A percentile compares a stretch with the other conserved stretches of the same genome.
Evolutionary conservation across 2,888 invertebrate genomes (phyloP).

Genomic region (Drosophila diplacantha): DNA sequence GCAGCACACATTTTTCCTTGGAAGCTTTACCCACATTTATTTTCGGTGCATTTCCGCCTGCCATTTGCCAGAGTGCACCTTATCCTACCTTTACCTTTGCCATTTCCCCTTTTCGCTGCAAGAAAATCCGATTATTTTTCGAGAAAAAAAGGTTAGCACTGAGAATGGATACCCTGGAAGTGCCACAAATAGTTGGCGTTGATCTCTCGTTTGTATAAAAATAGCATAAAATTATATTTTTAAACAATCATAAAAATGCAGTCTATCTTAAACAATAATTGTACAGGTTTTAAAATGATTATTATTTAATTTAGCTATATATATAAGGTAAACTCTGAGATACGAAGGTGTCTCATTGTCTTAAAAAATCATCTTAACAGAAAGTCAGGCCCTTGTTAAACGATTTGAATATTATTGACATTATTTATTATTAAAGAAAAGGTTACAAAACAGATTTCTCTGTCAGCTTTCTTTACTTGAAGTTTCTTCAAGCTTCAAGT

Average conservation of each 20-base stretch:
- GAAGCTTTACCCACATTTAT: constrained; percentile 69
- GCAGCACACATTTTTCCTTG: constrained; percentile 55
- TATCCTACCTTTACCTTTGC: constrained; percentile 16
- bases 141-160: neutral
- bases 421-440: neutral
- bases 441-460: no score
- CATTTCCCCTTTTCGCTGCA: constrained; percentile 1
- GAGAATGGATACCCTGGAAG: neutral
- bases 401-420: neutral
- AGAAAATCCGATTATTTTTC: neutral
- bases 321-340: no score
- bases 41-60: constrained; percentile 65
- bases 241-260: no score
- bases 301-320: no score
- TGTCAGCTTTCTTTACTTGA: neutral
- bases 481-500: neutral
- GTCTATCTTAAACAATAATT: no score
- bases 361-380: neutral
- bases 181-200: neutral
- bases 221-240: no score
- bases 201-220: neutral
- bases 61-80: constrained; percentile 37
- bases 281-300: no score
- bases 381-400: neutral
- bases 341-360: no score